Percentiles rank a stretch among this genome's conserved stretches.
Conservation (phyloP, 2,113 vertebrate species). For the Brachyistius frenatus region DNA sequence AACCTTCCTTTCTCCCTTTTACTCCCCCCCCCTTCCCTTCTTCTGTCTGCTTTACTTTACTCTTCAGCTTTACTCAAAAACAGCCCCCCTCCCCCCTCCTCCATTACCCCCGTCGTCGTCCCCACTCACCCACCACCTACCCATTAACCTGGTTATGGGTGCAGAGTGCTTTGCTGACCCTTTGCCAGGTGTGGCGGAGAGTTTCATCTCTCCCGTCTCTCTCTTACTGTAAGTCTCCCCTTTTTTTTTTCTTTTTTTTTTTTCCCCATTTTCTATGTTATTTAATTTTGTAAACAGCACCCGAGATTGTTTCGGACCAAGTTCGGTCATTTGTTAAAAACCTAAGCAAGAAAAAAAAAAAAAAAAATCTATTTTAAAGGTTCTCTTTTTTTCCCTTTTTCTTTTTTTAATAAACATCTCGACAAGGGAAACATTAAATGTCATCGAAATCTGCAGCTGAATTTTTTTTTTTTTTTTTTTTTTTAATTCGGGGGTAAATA, state of each 20-base stretch:
- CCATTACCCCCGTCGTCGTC: neutral
- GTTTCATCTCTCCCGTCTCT: neutral
- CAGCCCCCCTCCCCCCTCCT: slow-evolving; percentile 24
- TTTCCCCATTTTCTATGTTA: neutral
- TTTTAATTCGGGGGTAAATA: slow-evolving; percentile 53
- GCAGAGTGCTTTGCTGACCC: slow-evolving; percentile 74
- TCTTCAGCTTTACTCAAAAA: slow-evolving; percentile 59
- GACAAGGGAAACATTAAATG: slow-evolving; percentile 26
- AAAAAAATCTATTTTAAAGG: too few species aligned
- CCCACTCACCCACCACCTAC: slow-evolving; percentile 13
- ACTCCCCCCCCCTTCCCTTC: slow-evolving; percentile 17
- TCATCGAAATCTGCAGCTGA: slow-evolving; percentile 54
- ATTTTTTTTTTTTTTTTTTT: neutral
- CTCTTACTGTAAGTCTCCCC: neutral
- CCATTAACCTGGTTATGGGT: slow-evolving; percentile 76
- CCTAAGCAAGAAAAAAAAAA: too few species aligned
- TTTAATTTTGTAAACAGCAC: neutral
- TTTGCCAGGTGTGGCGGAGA: slow-evolving; percentile 57
- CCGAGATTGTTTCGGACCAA: too few species aligned
- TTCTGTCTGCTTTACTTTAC: slow-evolving; percentile 56
- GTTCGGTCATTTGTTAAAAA: too few species aligned
- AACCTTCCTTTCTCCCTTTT: slow-evolving; percentile 38
- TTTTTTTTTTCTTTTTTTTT: neutral
- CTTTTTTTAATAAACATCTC: neutral
- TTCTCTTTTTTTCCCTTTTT: neutral